Percentiles rank a stretch among this genome's conserved stretches.
These are phyloP conservation scores for Okamejei kenojei DNA, from an alignment of 2,797 vertebrate species.

Conservation along the genomic window DNA sequence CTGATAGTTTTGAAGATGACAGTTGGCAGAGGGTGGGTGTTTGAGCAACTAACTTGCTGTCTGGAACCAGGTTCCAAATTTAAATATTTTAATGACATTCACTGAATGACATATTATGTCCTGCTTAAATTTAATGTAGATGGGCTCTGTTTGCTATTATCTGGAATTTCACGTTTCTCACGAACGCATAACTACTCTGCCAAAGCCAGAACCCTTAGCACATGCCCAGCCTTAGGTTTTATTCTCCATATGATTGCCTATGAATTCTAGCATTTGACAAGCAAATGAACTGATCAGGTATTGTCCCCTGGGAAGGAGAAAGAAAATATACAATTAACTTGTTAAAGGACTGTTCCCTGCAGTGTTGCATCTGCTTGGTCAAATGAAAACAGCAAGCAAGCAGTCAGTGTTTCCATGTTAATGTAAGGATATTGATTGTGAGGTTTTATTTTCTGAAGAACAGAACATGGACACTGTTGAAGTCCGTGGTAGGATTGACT, in stretches of 20 bases:
- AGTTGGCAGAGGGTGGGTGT: neutral
- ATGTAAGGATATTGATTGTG: neutral
- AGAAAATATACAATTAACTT: neutral
- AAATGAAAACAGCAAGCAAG: neutral
- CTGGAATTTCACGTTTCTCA: neutral
- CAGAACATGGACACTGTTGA: neutral
- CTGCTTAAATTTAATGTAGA: neutral
- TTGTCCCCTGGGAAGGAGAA: neutral
- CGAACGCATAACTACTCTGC: neutral
- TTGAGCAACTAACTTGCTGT: neutral
- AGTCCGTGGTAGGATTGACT: neutral
- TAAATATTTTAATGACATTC: neutral
- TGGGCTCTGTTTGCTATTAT: neutral
- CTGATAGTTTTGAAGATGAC: too few species aligned
- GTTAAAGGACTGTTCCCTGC: neutral
- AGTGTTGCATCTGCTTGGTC: neutral
- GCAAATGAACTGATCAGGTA: neutral
- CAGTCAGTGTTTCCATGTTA: neutral
- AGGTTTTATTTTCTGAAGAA: neutral
- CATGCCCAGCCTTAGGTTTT: neutral
- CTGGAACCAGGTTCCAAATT: neutral
- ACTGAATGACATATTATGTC: neutral
- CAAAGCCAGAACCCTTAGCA: neutral
- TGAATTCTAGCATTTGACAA: conserved; percentile 5
- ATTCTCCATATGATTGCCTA: neutral